Conservation (phyloP, 2,113 vertebrate genomes). For the Gallinago paraguaiae region DNA sequence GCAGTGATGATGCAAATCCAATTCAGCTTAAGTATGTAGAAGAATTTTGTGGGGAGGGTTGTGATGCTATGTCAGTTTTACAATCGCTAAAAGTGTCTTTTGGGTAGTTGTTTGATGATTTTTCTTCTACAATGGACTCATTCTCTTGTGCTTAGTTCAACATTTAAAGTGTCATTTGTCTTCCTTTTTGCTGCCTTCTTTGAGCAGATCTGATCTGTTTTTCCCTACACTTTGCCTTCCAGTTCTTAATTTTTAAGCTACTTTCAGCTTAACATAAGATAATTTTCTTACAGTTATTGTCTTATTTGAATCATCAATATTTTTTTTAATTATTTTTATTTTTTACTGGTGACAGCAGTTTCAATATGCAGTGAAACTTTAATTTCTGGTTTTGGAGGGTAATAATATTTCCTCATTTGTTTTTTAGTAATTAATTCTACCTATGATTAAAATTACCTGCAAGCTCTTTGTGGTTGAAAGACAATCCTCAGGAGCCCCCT, state of each 20-base stretch:
- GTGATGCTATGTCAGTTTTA: neutral
- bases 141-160: neutral
- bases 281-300: neutral
- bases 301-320: neutral
- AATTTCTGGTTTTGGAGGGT: neutral
- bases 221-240: neutral
- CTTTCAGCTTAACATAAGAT: neutral
- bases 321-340: neutral
- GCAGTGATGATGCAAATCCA: neutral
- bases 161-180: neutral
- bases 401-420: neutral
- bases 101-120: neutral
- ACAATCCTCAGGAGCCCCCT: neutral
- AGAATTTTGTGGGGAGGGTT: neutral
- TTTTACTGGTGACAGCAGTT: neutral
- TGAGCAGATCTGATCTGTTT: neutral
- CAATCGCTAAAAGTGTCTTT: neutral
- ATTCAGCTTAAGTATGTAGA: neutral
- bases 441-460: neutral
- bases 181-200: neutral
- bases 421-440: neutral
- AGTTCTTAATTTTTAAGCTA: neutral
- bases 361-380: neutral
- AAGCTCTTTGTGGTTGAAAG: neutral
- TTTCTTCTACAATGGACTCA: neutral